phyloP scores from a whole-genome alignment of 2,797 vertebrate species.

The Lepidocolaptes lacrymiger region DNA sequence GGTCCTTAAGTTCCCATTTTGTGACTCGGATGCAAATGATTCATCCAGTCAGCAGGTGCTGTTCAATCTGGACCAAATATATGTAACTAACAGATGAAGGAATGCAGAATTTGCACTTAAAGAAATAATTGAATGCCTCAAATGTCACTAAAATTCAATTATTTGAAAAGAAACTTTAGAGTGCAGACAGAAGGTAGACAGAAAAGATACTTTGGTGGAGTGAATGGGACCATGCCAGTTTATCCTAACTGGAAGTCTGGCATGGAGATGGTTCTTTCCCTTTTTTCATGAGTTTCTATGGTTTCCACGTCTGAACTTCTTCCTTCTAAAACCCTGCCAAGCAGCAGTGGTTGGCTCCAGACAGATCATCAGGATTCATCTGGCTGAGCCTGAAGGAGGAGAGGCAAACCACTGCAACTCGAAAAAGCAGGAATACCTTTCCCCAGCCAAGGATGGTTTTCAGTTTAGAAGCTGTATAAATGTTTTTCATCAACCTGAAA shows the following conservation, averaged over 20 bases:
- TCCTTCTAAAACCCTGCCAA: neutral
- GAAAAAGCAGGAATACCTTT: neutral
- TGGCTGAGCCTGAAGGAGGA: neutral
- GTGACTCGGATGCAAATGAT: constrained; percentile 40
- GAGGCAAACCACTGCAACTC: neutral
- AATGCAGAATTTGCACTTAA: constrained; percentile 4
- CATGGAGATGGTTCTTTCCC: neutral
- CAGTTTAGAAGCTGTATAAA: neutral
- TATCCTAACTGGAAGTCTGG: neutral
- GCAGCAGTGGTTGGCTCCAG: neutral
- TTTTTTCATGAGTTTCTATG: neutral
- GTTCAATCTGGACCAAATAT: neutral
- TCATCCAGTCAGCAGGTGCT: constrained; percentile 48
- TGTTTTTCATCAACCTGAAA: neutral
- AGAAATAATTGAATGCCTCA: neutral
- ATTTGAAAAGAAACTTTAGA: neutral
- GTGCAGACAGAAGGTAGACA: neutral
- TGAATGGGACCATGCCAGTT: rapidly evolving
- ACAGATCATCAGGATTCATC: neutral
- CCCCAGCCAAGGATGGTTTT: neutral
- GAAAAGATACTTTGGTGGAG: neutral
- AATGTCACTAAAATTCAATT: neutral
- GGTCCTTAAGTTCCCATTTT: constrained; percentile 44
- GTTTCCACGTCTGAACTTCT: neutral
- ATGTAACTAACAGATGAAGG: neutral